Conservation (phyloP, 2,113 vertebrate species). For the Malurus cyaneus region DNA sequence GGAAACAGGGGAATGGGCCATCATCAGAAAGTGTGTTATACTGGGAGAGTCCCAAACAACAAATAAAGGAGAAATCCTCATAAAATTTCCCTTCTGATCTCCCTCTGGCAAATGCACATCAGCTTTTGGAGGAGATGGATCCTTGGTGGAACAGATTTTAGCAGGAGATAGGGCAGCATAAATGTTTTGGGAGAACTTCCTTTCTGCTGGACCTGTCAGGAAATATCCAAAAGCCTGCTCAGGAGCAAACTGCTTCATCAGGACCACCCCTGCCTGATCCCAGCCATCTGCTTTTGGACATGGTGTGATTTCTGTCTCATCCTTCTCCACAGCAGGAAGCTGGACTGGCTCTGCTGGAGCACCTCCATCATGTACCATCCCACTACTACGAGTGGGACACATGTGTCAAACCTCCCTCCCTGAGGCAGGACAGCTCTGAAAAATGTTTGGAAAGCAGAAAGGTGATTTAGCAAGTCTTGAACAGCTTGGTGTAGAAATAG, state of each 20-base stretch:
- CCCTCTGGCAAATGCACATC: background rate
- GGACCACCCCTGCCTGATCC: background rate
- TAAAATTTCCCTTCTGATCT: background rate
- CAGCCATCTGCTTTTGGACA: background rate
- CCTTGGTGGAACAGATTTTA: background rate
- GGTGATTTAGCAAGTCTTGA: background rate
- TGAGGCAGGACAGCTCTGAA: background rate
- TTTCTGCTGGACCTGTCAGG: background rate
- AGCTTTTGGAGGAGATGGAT: background rate
- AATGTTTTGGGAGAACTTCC: rapidly evolving
- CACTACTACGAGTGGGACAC: background rate
- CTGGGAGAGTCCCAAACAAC: background rate
- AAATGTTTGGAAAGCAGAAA: background rate
- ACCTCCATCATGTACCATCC: background rate
- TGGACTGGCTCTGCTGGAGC: background rate
- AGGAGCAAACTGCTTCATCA: background rate
- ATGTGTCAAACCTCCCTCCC: background rate
- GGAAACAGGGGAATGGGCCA: background rate
- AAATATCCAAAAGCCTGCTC: background rate
- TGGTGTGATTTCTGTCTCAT: rapidly evolving
- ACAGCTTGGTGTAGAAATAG: background rate
- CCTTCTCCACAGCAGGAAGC: background rate
- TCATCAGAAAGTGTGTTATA: background rate
- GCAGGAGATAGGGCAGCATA: background rate
- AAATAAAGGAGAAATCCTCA: background rate